Base-by-base conservation (phyloP, 2,888 invertebrate species). In the Anticlea derivata region DNA sequence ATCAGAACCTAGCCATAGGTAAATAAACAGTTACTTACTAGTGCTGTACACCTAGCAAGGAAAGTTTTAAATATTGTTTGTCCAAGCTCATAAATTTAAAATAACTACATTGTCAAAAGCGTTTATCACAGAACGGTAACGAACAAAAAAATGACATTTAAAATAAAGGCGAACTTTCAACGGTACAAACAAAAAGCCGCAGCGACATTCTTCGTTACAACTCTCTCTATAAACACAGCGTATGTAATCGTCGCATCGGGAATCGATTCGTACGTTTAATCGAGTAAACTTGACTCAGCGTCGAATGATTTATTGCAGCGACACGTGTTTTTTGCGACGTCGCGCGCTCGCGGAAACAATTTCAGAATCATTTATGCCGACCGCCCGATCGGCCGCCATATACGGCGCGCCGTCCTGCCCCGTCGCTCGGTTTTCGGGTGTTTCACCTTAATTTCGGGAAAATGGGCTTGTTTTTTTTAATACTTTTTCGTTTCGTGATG, bases 261-360 rank as follows among this genome's bases (percentile, higher is more conserved):
- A 81, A 86, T 86, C 85, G 85, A 84, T 83, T 82, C 78, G 78
- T 78, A 74, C 82, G 80, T 82, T 86, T 85, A 86, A 83, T 86
- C 86, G 86, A 84, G 85, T 86, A 81, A 83, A 82, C 80, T 79
- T 78, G 74, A 79, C 50, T 83, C 75, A 80, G 77, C 71, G 72
- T 54, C 70, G 81, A 85, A 88, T 90, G 89, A 89, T 90, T 90
- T 90, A 90, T 87, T 86, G 77, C 80, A 69, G 74, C 80, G 78
- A 90, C 90, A 90, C 90, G 84, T 87, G 80, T 78, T 89, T 90
- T 90, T 89, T 89, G 86, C 77, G 68, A 71, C 67, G 27, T 61
- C 70, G 67, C 62, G 61, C 75, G 74, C 78, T 83, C 77, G 80
- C 86, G 88, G 89, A 88, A 89, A 89, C 86, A 80, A 86, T 89